These are phyloP conservation scores for Parus major DNA, from an alignment of 2,113 vertebrate genomes.

Conservation along the genomic window DNA sequence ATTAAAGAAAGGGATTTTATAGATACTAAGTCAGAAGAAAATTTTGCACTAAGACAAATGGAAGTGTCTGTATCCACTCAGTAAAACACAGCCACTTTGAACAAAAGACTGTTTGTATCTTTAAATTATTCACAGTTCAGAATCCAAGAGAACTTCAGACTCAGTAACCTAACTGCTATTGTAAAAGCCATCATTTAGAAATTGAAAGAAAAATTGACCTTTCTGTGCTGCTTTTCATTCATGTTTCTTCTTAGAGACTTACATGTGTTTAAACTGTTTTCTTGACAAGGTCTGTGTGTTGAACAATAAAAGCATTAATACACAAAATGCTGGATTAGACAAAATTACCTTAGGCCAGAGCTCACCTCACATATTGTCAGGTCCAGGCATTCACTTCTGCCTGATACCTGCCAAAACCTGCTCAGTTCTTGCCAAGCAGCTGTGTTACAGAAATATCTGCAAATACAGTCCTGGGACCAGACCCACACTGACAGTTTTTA, in stretches of 20 bases:
- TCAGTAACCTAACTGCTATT: not conserved
- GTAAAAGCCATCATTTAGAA: not conserved
- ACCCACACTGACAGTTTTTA: not conserved
- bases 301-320: not conserved
- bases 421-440: not conserved
- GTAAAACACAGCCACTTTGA: not conserved
- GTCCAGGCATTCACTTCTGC: not conserved
- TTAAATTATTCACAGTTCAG: not conserved
- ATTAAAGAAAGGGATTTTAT: not conserved
- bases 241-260: not conserved
- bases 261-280: not conserved
- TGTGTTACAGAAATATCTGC: not conserved
- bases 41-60: not conserved
- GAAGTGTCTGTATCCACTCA: not conserved
- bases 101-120: conserved; percentile 1
- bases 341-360: not conserved
- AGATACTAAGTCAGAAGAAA: conserved; percentile 13
- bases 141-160: not conserved
- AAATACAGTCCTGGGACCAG: not conserved
- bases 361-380: not conserved
- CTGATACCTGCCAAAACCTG: not conserved
- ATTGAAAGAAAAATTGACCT: not conserved
- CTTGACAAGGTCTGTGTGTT: not conserved
- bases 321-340: not conserved
- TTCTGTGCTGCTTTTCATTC: not conserved